Base-by-base conservation (phyloP, 2,113 vertebrate genomes). In the Actenoides hombroni region DNA sequence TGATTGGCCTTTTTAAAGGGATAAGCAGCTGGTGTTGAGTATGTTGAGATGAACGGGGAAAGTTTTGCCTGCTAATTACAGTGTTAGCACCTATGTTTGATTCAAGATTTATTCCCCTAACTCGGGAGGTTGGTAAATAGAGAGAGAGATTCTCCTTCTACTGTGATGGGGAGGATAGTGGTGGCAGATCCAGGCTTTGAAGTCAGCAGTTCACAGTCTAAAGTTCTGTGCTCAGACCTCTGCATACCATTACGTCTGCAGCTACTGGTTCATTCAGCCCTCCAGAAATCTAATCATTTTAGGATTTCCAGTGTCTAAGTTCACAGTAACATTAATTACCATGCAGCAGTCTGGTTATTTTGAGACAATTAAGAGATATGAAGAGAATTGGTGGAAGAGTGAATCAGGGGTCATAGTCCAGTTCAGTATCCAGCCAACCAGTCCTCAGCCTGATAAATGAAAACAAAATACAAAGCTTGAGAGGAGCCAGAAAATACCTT, bases 331-430 rank as follows among this genome's bases (percentile, higher is more conserved):
- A 21, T 73, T 94, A 80, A 86, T 91, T 92, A 65, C 70, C 37
- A 5, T 40, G 63, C 75, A 94, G 70, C 53, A 83, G 56, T 33
- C 91, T 87, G 81, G 31, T 71, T 94, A 51, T 79, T 86, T 92
- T 92, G 78, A 87, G 88, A 92, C 92, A 96, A 95, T 64, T 63
- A 85, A 89, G 92, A 95, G 92, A 95, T 97, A 97, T 37, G 94
- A 93, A 93, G 97, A 98, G 97, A 98, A 97, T 90, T 97, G 96
- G 95, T 97, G 96, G 94, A 98, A 97, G 93, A 97, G 92, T 98
- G 97, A 98, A 98, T 98, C 96, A 97, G 94, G 71, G 96, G 95
- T 98, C 97, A 97, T 21, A 69, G 92, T 86, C 92, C 96, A 93
- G 97, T 97, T 97, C 97, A 86, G 71, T 89, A 35, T 39, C 80